Evolutionary conservation across 2,113 vertebrate genomes (phyloP).

Genomic region (Lathamus discolor): DNA sequence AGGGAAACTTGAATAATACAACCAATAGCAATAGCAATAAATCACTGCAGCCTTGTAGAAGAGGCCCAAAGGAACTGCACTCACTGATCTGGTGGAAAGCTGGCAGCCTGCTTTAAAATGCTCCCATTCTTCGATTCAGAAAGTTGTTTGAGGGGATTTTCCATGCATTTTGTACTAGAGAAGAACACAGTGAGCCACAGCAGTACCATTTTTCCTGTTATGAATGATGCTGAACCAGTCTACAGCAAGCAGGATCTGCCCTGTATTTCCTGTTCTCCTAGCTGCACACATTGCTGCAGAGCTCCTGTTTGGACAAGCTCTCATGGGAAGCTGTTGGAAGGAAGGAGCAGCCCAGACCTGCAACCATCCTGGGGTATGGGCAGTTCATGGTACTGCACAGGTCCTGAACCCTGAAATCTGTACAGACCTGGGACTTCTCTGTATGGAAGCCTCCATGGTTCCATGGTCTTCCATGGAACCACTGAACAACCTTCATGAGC

Average conservation of each 20-base stretch:
- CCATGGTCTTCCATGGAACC: not conserved
- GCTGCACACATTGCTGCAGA: fast-evolving
- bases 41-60: fast-evolving
- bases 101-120: fast-evolving
- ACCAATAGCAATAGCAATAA: fast-evolving
- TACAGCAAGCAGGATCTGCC: not conserved
- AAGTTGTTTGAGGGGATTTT: fast-evolving
- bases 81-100: not conserved
- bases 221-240: no score
- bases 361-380: no score
- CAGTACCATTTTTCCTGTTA: no score
- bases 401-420: not conserved
- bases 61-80: not conserved
- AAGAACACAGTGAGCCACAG: not conserved
- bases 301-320: no score
- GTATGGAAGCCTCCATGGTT: no score
- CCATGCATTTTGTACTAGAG: fast-evolving
- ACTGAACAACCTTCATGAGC: fast-evolving
- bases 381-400: not conserved
- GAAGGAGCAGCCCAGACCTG: not conserved
- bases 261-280: not conserved
- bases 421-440: fast-evolving
- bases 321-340: not conserved
- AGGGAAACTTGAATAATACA: not conserved
- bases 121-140: fast-evolving